Evolutionary conservation across 2,113 vertebrate genomes (phyloP).

Genomic region (Cepphus grylle): DNA sequence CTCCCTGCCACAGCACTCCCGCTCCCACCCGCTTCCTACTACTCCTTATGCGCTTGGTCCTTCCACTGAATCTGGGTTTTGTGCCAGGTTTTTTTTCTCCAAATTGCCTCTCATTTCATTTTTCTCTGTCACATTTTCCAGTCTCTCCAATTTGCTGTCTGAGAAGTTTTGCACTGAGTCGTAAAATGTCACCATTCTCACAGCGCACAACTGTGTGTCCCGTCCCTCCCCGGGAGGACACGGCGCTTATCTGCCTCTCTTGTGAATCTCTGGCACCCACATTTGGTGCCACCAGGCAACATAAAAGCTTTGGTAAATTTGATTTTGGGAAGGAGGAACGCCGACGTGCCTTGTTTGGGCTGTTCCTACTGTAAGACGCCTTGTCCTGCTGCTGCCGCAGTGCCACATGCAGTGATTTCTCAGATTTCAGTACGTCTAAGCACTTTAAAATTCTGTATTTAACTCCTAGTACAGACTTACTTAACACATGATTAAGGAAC

Average conservation of each 20-base stretch:
- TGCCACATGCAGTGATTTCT: background rate
- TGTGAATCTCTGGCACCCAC: background rate
- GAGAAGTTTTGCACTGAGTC: background rate
- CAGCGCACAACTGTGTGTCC: background rate
- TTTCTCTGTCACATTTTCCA: background rate
- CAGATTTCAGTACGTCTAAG: background rate
- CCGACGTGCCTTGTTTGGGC: background rate
- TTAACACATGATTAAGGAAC: background rate
- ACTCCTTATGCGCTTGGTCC: fast-evolving
- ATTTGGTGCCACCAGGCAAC: background rate
- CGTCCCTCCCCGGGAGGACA: background rate
- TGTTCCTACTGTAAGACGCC: background rate
- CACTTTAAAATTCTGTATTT: background rate
- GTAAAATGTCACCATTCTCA: background rate
- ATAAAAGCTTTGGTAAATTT: background rate
- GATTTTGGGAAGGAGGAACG: background rate
- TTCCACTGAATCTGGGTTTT: background rate
- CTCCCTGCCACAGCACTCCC: background rate
- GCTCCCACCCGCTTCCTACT: background rate
- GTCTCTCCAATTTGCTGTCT: background rate
- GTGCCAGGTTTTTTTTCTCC: background rate
- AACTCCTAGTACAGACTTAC: background rate
- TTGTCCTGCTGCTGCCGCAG: background rate
- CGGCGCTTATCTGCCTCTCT: background rate
- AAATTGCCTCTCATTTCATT: background rate